Percentiles rank a stretch among this genome's conserved stretches.
phyloP scores from a whole-genome alignment of 2,113 vertebrate genomes.

The Chiloscyllium plagiosum region DNA sequence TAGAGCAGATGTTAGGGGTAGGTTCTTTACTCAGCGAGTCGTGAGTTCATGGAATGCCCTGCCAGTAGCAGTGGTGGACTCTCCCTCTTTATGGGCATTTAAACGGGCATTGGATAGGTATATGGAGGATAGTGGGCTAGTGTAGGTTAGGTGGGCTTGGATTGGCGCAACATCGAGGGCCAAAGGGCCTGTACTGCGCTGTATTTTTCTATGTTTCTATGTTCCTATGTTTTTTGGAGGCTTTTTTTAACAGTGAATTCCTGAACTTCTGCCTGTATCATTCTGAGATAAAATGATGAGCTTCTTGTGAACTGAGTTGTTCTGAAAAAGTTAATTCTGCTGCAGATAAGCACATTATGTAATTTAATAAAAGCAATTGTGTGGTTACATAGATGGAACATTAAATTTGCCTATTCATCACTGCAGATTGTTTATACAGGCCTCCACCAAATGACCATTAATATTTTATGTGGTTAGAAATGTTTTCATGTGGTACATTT shows the following conservation, averaged over 20 bases:
- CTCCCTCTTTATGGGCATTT: too few species aligned
- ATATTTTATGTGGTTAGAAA: background rate
- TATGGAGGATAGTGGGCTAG: too few species aligned
- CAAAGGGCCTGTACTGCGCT: too few species aligned
- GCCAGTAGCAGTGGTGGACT: too few species aligned
- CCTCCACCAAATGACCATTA: background rate
- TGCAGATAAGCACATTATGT: background rate
- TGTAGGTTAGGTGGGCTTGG: too few species aligned
- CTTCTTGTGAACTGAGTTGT: background rate
- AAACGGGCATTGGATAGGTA: too few species aligned
- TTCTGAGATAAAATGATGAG: background rate
- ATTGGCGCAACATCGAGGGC: too few species aligned
- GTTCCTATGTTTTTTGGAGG: too few species aligned
- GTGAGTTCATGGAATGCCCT: too few species aligned
- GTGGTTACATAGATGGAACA: background rate
- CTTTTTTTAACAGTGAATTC: background rate
- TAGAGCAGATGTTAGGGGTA: too few species aligned
- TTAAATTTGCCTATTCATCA: background rate
- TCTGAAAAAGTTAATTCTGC: background rate
- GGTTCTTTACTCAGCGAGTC: too few species aligned
- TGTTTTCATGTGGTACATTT: background rate
- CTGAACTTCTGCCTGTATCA: background rate
- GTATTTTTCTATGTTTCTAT: too few species aligned
- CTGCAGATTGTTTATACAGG: background rate
- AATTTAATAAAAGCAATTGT: background rate